Evolutionary conservation across 2,888 invertebrate species (phyloP), one percentile per base, ranked within the genome.

Genomic region (Mimachlamys varia): DNA sequence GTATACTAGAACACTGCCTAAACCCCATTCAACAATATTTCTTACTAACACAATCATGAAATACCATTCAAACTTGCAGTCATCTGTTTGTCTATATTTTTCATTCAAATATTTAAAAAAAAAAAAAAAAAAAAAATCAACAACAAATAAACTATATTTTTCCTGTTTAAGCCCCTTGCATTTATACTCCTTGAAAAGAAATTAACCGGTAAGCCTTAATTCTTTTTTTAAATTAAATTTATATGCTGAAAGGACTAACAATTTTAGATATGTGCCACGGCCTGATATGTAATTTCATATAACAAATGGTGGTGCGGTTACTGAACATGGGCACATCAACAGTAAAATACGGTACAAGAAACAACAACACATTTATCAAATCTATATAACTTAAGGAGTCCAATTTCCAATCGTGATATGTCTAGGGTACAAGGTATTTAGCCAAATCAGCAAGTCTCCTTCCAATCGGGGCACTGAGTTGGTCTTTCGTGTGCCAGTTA

Each of bases 11-110:
- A 27, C 12, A 27, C 76, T 76, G 76, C 76, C 62, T 22, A 22
- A 62, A 62, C 62, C 4, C 53, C 76, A 76, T 76, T 76, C 76
- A 76, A 33, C 76, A 76, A 76, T 76, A 76, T 76, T 76, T 76
- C 76, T 76, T 76, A 76, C 76, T 76, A 13, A 76, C 12, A 7
- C 15, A 15, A n/a, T 58, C 15, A 58, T 58, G 22, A 0, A 58
- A 58, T 58, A 7, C 76, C 33, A 76, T 76, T 76, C 33, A 76
- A 33, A 76, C n/a, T n/a, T 7, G 7, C 22, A 58, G 22, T 19
- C 22, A n/a, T 58, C 58, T 58, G 7, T n/a, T n/a, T 19, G 19
- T 33, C 76, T 62, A 27, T 2, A 76, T 27, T 76, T 76, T 12
- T 76, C 76, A 76, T 76, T 27, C 76, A 19, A 76, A 76, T 33